phyloP scores from a whole-genome alignment of 2,888 invertebrate genomes.

The Lithophane leautieri region DNA sequence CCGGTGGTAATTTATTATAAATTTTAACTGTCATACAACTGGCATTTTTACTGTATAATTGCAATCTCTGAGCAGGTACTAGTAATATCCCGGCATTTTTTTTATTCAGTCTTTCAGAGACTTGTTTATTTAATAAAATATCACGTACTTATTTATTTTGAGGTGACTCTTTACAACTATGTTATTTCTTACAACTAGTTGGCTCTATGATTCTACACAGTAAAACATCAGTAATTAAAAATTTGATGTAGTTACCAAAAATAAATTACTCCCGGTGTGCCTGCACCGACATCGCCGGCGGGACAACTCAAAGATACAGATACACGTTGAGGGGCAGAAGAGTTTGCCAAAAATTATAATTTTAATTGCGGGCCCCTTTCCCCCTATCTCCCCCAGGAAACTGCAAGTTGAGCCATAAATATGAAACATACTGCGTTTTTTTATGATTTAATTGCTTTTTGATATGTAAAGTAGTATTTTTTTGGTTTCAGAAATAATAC shows the following conservation, averaged over 20 bases:
- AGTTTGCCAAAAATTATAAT: slow-evolving; percentile 91
- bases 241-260: slow-evolving; percentile 12
- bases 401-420: slow-evolving; percentile 74
- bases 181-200: not conserved
- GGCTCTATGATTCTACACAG: not conserved
- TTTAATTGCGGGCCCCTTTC: slow-evolving; percentile 84
- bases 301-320: slow-evolving; percentile 88
- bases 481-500: slow-evolving; percentile 52
- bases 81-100: too few species aligned
- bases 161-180: too few species aligned
- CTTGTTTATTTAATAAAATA: too few species aligned
- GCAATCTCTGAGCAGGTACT: too few species aligned
- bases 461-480: slow-evolving; percentile 66
- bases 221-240: not conserved
- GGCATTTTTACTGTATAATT: too few species aligned
- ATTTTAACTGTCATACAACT: too few species aligned
- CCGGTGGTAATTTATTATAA: too few species aligned
- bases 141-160: not conserved
- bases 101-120: too few species aligned
- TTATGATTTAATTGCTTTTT: slow-evolving; percentile 70
- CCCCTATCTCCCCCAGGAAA: slow-evolving; percentile 75
- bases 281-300: slow-evolving; percentile 73
- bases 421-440: slow-evolving; percentile 71
- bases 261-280: slow-evolving; percentile 68
- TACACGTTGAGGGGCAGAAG: slow-evolving; percentile 83